Evolutionary conservation across 2,113 vertebrate genomes (phyloP).

Genomic region (Corvus moneduloides): DNA sequence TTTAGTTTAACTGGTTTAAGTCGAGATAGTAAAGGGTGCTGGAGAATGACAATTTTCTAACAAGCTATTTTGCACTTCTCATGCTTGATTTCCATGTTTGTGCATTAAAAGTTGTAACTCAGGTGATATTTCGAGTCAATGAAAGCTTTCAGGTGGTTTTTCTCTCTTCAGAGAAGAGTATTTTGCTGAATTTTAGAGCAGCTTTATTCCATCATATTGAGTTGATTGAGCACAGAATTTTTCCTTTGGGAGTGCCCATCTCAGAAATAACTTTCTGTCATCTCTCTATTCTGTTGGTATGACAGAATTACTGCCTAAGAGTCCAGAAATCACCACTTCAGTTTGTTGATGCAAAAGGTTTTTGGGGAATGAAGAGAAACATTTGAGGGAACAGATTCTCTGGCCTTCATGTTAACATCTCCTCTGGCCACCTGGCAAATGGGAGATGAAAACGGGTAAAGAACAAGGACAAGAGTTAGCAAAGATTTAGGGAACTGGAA

Average conservation of each 20-base stretch:
- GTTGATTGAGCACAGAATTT: background rate
- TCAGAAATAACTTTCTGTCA: background rate
- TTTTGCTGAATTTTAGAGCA: constrained; percentile 6
- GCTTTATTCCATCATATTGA: background rate
- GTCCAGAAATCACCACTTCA: background rate
- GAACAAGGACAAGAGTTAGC: background rate
- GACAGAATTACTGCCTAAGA: background rate
- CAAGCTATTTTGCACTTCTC: background rate
- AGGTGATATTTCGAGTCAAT: background rate
- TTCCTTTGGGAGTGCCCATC: background rate
- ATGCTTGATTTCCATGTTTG: background rate
- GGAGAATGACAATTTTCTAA: background rate
- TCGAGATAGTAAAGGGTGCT: background rate
- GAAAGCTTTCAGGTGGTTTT: background rate
- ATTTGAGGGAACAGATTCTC: background rate
- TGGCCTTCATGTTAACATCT: background rate
- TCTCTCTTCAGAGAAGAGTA: background rate
- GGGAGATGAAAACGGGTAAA: background rate
- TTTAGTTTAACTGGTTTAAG: background rate
- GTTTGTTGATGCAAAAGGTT: background rate
- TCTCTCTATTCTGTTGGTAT: background rate
- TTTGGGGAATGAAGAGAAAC: background rate
- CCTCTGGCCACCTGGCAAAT: background rate
- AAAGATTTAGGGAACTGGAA: background rate
- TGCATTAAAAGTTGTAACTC: background rate